phyloP scores from a whole-genome alignment of 2,113 vertebrate genomes.

The Peromyscus maniculatus region DNA sequence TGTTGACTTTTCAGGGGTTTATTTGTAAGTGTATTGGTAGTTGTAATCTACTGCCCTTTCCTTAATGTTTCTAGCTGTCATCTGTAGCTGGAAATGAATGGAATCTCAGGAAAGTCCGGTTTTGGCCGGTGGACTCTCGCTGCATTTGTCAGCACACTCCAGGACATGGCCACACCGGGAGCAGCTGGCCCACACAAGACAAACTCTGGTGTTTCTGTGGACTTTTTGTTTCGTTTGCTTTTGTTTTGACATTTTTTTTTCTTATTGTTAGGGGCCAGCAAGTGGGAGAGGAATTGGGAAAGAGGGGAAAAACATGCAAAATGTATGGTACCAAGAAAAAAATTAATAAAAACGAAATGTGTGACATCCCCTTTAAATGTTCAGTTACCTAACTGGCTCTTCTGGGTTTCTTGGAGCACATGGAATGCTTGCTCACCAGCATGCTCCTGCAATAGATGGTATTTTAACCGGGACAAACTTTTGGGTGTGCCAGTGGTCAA shows the following conservation, averaged over 20 bases:
- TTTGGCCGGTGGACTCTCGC: background rate
- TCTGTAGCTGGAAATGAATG: background rate
- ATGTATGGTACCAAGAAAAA: background rate
- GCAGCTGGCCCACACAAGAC: background rate
- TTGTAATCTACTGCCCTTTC: background rate
- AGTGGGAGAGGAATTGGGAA: background rate
- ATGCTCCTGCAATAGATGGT: conserved; percentile 39
- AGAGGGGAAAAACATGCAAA: background rate
- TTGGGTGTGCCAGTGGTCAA: conserved; percentile 4
- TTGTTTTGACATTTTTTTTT: background rate
- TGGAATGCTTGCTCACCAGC: background rate
- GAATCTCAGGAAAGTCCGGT: background rate
- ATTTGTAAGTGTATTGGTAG: background rate
- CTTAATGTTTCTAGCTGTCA: conserved; percentile 32
- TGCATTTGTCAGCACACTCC: background rate
- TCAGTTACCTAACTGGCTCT: background rate
- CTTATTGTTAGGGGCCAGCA: background rate
- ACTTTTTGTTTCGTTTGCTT: background rate
- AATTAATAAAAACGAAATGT: background rate
- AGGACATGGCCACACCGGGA: background rate
- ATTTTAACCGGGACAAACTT: conserved; percentile 60
- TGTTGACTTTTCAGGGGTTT: conserved; percentile 29
- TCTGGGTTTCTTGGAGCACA: background rate
- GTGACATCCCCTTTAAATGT: conserved; percentile 46
- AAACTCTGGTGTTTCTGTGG: background rate